Evolutionary conservation across 2,888 invertebrate species (phyloP).

Genomic region (Melitaea athalia): DNA sequence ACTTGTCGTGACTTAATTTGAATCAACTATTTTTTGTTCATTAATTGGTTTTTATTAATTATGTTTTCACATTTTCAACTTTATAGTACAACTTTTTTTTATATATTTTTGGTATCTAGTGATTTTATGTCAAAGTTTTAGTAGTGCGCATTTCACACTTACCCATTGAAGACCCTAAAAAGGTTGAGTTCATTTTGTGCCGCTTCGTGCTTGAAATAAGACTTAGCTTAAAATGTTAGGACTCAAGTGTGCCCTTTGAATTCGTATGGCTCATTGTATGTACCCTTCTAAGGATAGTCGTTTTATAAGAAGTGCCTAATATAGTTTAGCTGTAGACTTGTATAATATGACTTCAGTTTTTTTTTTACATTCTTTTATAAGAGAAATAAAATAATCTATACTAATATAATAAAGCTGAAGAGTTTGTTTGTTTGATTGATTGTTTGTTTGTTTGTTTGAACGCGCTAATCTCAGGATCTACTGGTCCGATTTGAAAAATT

Average conservation of each 20-base stretch:
- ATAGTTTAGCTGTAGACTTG: not conserved
- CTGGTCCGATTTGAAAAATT: no score
- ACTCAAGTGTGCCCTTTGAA: conserved; percentile 34
- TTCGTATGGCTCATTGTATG: conserved; percentile 28
- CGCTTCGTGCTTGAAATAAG: conserved; percentile 54
- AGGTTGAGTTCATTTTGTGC: conserved; percentile 67
- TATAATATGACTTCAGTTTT: not conserved
- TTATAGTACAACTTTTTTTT: not conserved
- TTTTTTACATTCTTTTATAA: not conserved
- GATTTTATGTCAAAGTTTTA: conserved; percentile 13
- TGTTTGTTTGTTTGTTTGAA: no score
- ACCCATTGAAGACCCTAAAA: conserved; percentile 65
- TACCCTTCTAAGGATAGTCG: not conserved
- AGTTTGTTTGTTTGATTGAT: no score
- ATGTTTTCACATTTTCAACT: not conserved
- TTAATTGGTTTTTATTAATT: not conserved
- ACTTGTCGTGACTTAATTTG: no score
- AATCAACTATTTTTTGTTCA: not conserved
- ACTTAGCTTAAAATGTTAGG: conserved; percentile 48
- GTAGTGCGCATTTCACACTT: conserved; percentile 66
- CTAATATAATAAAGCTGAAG: no score
- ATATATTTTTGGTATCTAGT: conserved; percentile 7
- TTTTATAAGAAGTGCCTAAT: not conserved
- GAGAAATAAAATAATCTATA: no score
- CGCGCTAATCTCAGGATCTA: no score